These are phyloP conservation scores for Stichodactyla mertensii DNA, from an alignment of 64 coral and sea anemone genomes.

Conservation along the genomic window DNA sequence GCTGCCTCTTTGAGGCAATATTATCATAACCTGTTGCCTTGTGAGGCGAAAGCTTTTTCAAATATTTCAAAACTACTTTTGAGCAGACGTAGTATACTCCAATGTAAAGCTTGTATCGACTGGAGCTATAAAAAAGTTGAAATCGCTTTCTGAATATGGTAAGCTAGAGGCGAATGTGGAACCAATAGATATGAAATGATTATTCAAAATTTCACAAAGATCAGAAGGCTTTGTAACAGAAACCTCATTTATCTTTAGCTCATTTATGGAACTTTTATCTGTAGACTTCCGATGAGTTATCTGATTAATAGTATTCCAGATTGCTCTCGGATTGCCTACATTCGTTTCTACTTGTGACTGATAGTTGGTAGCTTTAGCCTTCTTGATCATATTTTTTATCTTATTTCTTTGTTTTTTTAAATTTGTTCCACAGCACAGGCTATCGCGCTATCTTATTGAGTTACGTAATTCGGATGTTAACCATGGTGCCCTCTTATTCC, in stretches of 20 bases:
- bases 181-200: conserved; percentile 31
- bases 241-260: background rate
- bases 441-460: background rate
- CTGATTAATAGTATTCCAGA: too few relatives aligned
- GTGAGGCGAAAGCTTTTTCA: too few relatives aligned
- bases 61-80: too few relatives aligned
- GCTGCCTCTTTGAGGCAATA: too few relatives aligned
- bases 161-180: conserved; percentile 20
- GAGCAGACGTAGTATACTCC: too few relatives aligned
- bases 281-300: too few relatives aligned
- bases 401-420: background rate
- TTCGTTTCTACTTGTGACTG: too few relatives aligned
- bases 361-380: too few relatives aligned
- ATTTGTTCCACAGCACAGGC: background rate
- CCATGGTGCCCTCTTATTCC: background rate
- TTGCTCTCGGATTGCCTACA: too few relatives aligned
- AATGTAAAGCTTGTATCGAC: conserved; percentile 5
- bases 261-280: too few relatives aligned
- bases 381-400: too few relatives aligned
- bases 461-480: background rate
- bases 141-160: conserved; percentile 17
- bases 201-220: conserved; percentile 17
- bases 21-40: too few relatives aligned
- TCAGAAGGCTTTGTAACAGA: conserved; percentile 27
- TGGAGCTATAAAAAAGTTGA: conserved; percentile 13